phyloP scores from a whole-genome alignment of 2,888 invertebrate species.

The Cheilosia grossa region DNA sequence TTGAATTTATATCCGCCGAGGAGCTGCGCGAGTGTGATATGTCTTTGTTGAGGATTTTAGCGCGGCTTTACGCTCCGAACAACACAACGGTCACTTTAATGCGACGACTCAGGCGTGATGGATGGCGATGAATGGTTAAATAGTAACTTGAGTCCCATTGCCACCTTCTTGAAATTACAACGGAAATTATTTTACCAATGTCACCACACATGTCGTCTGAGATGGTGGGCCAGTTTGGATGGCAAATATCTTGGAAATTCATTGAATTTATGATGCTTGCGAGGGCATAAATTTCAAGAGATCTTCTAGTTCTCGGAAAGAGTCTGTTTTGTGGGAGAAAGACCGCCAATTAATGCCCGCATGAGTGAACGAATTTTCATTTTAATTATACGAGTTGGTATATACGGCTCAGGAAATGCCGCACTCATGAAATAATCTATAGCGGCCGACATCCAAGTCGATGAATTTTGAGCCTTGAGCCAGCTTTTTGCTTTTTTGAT shows the following conservation, averaged over 20 bases:
- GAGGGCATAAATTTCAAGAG: conserved; percentile 61
- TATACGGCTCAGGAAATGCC: neutral
- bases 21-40: conserved; percentile 26
- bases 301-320: conserved; percentile 64
- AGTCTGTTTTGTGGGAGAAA: conserved; percentile 4
- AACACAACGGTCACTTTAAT: conserved; percentile 19
- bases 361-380: conserved; percentile 4
- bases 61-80: neutral
- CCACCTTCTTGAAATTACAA: conserved; percentile 62
- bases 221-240: conserved; percentile 9
- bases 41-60: conserved; percentile 51
- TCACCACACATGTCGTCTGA: conserved; percentile 53
- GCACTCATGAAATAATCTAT: too few relatives aligned
- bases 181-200: conserved; percentile 68
- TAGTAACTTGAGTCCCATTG: conserved; percentile 70
- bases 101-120: conserved; percentile 63
- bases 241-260: conserved; percentile 56
- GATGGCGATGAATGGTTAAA: conserved; percentile 65
- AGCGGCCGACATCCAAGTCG: too few relatives aligned
- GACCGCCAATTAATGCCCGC: conserved; percentile 23
- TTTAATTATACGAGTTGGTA: neutral
- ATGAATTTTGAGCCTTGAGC: too few relatives aligned
- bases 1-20: conserved; percentile 48
- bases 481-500: too few relatives aligned
- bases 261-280: conserved; percentile 61